Percentiles rank a stretch among this genome's conserved stretches.
phyloP scores from a whole-genome alignment of 2,888 invertebrate species.

The Myopa tessellatipennis region DNA sequence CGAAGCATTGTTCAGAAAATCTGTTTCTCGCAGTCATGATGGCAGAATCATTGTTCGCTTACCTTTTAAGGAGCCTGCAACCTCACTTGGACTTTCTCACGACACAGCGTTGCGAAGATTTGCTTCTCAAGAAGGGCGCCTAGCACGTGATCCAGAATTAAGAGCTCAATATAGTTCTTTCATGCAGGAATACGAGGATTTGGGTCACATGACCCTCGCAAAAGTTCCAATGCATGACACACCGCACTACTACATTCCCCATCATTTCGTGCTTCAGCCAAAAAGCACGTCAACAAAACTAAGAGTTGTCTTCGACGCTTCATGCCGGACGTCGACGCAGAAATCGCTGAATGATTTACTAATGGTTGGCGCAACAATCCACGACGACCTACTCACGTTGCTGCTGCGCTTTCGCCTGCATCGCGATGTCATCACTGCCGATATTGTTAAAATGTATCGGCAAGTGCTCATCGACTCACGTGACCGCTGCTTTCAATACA shows the following conservation, averaged over 20 bases:
- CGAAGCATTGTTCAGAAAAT: neutral
- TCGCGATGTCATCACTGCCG: neutral
- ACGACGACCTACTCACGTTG: slow-evolving; percentile 3
- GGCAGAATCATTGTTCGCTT: slow-evolving; percentile 8
- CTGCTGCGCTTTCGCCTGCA: slow-evolving; percentile 7
- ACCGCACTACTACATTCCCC: slow-evolving; percentile 11
- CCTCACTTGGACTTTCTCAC: neutral
- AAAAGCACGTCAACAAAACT: slow-evolving; percentile 10
- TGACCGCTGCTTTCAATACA: no score
- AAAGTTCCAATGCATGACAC: neutral
- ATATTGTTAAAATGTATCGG: no score
- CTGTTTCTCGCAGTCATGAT: neutral
- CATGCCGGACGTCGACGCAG: slow-evolving; percentile 4
- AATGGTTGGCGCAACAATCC: slow-evolving; percentile 25
- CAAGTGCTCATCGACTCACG: no score
- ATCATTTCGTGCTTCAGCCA: slow-evolving; percentile 13
- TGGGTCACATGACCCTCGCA: neutral
- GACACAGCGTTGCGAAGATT: neutral
- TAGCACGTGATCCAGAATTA: neutral
- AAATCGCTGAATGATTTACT: slow-evolving; percentile 15
- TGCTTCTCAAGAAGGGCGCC: neutral
- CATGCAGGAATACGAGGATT: slow-evolving; percentile 17
- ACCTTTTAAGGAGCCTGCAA: neutral
- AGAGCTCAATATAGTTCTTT: slow-evolving; percentile 8
- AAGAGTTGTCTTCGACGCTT: slow-evolving; percentile 11